Conservation (phyloP, 2,113 vertebrate species). For the Rhynchomys soricoides region DNA sequence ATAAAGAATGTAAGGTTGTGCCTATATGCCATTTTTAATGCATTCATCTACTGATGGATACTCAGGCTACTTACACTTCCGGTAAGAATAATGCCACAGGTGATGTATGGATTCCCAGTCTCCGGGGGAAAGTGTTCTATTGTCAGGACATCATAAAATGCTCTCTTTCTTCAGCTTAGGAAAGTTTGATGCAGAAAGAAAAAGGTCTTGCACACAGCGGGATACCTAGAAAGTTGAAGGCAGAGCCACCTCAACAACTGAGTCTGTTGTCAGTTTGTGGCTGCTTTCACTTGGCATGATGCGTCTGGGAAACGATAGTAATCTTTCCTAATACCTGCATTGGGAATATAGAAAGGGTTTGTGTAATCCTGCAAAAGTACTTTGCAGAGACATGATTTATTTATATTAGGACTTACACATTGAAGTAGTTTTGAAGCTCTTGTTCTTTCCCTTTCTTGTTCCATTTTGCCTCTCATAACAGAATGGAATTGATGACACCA, state of each 20-base stretch:
- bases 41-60: not conserved
- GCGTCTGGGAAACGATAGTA: not conserved
- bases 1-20: not conserved
- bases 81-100: not conserved
- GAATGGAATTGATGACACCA: slow-evolving; percentile 41
- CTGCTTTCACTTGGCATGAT: slow-evolving; percentile 35
- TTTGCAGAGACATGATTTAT: slow-evolving; percentile 65
- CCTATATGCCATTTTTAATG: not conserved
- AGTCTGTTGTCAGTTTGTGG: not conserved
- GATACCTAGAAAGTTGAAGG: not conserved
- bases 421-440: slow-evolving; percentile 14
- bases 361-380: slow-evolving; percentile 12
- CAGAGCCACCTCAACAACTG: not conserved
- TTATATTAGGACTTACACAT: slow-evolving; percentile 40
- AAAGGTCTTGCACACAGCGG: not conserved
- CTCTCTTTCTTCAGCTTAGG: not conserved
- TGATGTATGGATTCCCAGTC: not conserved
- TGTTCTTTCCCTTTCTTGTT: slow-evolving; percentile 38
- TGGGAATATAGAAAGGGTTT: slow-evolving; percentile 39
- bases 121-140: slow-evolving; percentile 8
- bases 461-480: slow-evolving; percentile 22
- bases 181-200: not conserved
- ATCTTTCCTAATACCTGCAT: slow-evolving; percentile 47
- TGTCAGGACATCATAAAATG: slow-evolving; percentile 1
- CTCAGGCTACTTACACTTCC: not conserved